These are phyloP conservation scores for Epistrophella euchroma DNA, from an alignment of 2,888 invertebrate genomes.

Conservation along the genomic window DNA sequence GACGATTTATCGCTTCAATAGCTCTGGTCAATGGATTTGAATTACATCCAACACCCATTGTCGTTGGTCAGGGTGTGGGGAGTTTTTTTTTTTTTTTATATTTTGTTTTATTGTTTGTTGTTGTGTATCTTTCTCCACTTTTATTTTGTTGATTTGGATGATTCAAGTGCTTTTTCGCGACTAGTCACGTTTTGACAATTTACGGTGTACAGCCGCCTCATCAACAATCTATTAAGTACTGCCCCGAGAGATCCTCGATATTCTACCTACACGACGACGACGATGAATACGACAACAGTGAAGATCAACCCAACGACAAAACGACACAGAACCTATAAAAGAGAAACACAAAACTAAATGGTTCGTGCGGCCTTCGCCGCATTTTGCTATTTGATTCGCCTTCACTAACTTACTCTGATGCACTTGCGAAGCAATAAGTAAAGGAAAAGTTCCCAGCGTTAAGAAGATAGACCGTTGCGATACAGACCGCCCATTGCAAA, in stretches of 20 bases:
- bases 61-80: slow-evolving; percentile 50
- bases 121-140: slow-evolving; percentile 20
- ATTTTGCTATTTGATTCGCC: slow-evolving; percentile 68
- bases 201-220: slow-evolving; percentile 75
- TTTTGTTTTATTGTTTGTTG: slow-evolving; percentile 26
- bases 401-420: slow-evolving; percentile 49
- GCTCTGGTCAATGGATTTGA: slow-evolving; percentile 58
- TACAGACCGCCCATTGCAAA: slow-evolving; percentile 37
- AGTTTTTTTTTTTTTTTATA: not conserved
- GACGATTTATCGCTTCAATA: slow-evolving; percentile 73
- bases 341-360: slow-evolving; percentile 62
- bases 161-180: slow-evolving; percentile 75
- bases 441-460: slow-evolving; percentile 58
- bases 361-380: slow-evolving; percentile 70
- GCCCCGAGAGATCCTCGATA: slow-evolving; percentile 75
- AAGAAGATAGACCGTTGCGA: slow-evolving; percentile 34
- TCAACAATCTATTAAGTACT: slow-evolving; percentile 76
- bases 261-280: slow-evolving; percentile 68
- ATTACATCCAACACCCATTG: slow-evolving; percentile 68
- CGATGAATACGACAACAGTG: slow-evolving; percentile 33
- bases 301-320: slow-evolving; percentile 41
- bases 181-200: slow-evolving; percentile 76
- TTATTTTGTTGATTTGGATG: slow-evolving; percentile 67
- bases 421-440: slow-evolving; percentile 55
- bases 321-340: slow-evolving; percentile 34